phyloP scores from a whole-genome alignment of 2,113 vertebrate genomes.

The Haplochromis burtoni region DNA sequence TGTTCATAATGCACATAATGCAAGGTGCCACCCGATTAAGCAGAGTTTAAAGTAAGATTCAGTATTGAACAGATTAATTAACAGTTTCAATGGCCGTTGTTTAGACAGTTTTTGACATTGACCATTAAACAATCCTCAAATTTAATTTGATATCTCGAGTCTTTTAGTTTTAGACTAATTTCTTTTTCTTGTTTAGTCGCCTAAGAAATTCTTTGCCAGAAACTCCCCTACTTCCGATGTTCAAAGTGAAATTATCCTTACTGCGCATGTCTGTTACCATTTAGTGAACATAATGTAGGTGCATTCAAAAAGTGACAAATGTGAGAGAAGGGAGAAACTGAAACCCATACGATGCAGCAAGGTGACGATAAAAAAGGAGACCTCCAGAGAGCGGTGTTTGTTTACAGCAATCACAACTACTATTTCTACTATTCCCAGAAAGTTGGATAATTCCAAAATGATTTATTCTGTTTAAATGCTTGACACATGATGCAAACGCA shows the following conservation, averaged over 20 bases:
- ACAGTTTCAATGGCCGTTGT: neutral
- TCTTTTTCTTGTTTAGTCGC: neutral
- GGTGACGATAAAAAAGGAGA: neutral
- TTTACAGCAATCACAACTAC: neutral
- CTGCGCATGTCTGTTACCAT: neutral
- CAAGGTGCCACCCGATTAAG: neutral
- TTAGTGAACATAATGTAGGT: neutral
- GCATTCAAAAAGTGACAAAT: neutral
- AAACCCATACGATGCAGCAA: neutral
- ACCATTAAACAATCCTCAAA: neutral
- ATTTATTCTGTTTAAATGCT: neutral
- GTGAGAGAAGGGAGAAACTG: neutral
- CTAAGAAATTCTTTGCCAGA: neutral
- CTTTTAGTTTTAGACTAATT: neutral
- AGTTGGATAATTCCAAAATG: neutral
- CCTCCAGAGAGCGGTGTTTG: neutral
- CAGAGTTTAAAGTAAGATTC: neutral
- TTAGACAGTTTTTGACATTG: accelerated
- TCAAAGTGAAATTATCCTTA: neutral
- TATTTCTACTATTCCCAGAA: neutral
- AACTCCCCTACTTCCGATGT: neutral
- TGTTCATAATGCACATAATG: neutral
- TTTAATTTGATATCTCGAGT: neutral
- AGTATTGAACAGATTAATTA: neutral
- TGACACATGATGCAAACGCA: neutral